Conservation (phyloP, 2,888 invertebrate species). For the Eupithecia exiguata region DNA sequence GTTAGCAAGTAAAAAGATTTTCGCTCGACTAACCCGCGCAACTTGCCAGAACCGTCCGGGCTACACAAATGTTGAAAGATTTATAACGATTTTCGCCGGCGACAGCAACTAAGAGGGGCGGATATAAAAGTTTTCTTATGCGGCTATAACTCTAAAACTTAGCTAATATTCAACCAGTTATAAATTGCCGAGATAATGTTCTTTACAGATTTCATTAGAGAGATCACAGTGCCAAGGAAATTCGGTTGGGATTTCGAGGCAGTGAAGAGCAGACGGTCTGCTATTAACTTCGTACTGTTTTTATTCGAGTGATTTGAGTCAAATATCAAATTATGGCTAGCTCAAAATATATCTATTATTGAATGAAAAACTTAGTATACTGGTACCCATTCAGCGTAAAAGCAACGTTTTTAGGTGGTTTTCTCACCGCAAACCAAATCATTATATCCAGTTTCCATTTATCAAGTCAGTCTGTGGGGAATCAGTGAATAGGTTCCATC, state of each 20-base stretch:
- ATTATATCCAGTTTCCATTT: slow-evolving; percentile 38
- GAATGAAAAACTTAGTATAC: slow-evolving; percentile 5
- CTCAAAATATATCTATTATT: background rate
- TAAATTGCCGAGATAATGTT: slow-evolving; percentile 65
- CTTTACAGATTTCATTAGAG: slow-evolving; percentile 59
- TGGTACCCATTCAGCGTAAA: background rate
- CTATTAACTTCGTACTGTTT: slow-evolving; percentile 27
- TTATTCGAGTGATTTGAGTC: slow-evolving; percentile 1
- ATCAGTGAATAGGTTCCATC: slow-evolving; percentile 44
- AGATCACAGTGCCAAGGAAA: slow-evolving; percentile 47
- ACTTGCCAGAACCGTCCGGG: slow-evolving; percentile 56
- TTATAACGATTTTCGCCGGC: slow-evolving; percentile 66
- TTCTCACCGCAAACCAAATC: slow-evolving; percentile 33
- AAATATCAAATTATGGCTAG: background rate
- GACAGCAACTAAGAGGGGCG: slow-evolving; percentile 59
- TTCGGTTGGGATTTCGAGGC: slow-evolving; percentile 21
- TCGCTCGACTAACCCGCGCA: slow-evolving; percentile 47
- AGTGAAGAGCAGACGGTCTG: slow-evolving; percentile 36
- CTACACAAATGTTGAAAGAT: slow-evolving; percentile 63
- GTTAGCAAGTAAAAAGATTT: slow-evolving; percentile 50
- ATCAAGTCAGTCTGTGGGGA: slow-evolving; percentile 37
- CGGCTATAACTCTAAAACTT: slow-evolving; percentile 64
- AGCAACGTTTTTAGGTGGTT: slow-evolving; percentile 19
- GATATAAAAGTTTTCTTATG: slow-evolving; percentile 53
- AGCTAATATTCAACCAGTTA: slow-evolving; percentile 67